A percentile compares a stretch with the other conserved stretches of the same genome.
These are phyloP conservation scores for Escarpia spicata DNA, from an alignment of 2,888 invertebrate genomes.

Conservation along the genomic window DNA sequence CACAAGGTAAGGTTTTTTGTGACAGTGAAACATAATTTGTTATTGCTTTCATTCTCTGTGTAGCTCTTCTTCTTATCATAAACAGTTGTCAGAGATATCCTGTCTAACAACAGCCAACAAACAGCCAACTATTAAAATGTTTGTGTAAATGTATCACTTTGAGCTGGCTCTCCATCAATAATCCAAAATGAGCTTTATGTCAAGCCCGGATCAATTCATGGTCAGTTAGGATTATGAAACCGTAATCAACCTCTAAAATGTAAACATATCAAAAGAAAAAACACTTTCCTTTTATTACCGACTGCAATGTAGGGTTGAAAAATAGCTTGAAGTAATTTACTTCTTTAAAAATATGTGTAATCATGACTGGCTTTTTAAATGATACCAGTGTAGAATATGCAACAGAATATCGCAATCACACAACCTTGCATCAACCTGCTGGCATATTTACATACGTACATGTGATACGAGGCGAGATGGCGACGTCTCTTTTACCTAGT, in stretches of 20 bases:
- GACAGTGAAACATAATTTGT: background rate
- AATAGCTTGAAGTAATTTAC: background rate
- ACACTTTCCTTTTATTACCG: too few species aligned
- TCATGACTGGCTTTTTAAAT: background rate
- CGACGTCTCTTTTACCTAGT: background rate
- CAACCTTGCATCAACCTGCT: background rate
- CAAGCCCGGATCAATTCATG: too few species aligned
- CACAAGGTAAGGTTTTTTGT: background rate
- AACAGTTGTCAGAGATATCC: background rate
- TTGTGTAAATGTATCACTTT: background rate
- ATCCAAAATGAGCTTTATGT: too few species aligned
- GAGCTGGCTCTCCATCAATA: too few species aligned
- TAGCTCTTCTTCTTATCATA: too few species aligned
- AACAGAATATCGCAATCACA: background rate
- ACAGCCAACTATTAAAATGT: background rate
- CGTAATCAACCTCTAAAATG: too few species aligned
- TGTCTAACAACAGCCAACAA: background rate
- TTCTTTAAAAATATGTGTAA: background rate
- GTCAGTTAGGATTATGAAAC: too few species aligned
- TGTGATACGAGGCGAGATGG: background rate
- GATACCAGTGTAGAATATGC: background rate
- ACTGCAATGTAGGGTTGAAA: background rate
- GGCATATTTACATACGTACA: background rate
- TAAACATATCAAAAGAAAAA: too few species aligned
- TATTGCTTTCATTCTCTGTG: too few species aligned